phyloP scores from a whole-genome alignment of 2,113 vertebrate species.

The Cyrtonyx montezumae region DNA sequence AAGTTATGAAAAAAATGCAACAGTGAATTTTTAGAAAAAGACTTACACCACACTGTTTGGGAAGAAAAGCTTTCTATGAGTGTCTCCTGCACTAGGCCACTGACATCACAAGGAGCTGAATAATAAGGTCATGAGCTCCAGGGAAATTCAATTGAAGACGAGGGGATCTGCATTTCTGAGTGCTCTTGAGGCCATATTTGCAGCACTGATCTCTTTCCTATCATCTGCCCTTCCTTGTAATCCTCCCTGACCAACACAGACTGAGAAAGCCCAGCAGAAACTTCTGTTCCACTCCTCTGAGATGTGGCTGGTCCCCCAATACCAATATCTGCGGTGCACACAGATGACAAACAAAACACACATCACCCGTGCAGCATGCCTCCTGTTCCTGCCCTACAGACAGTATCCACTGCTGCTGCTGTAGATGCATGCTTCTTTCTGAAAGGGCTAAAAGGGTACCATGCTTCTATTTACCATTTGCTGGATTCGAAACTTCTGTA shows the following conservation, averaged over 20 bases:
- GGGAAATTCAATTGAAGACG: background rate
- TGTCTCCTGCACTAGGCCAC: background rate
- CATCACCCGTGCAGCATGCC: background rate
- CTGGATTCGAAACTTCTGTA: background rate
- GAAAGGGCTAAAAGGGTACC: too few species aligned
- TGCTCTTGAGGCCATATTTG: background rate
- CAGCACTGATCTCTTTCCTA: background rate
- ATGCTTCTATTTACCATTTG: background rate
- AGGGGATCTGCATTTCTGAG: background rate
- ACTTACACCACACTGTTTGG: background rate
- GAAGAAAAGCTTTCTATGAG: background rate
- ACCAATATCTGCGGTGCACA: background rate
- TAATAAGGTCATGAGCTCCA: background rate
- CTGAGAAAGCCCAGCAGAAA: background rate
- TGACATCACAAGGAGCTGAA: background rate
- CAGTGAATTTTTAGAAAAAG: background rate
- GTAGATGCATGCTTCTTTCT: background rate
- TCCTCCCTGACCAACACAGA: background rate
- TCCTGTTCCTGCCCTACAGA: background rate
- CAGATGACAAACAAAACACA: fast-evolving
- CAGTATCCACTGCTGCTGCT: background rate
- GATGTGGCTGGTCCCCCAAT: background rate
- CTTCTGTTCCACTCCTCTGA: background rate
- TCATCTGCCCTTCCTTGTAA: background rate
- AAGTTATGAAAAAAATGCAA: background rate